These are phyloP conservation scores for Saxidomus purpurata DNA, from an alignment of 1,140 invertebrate species.

Conservation along the genomic window DNA sequence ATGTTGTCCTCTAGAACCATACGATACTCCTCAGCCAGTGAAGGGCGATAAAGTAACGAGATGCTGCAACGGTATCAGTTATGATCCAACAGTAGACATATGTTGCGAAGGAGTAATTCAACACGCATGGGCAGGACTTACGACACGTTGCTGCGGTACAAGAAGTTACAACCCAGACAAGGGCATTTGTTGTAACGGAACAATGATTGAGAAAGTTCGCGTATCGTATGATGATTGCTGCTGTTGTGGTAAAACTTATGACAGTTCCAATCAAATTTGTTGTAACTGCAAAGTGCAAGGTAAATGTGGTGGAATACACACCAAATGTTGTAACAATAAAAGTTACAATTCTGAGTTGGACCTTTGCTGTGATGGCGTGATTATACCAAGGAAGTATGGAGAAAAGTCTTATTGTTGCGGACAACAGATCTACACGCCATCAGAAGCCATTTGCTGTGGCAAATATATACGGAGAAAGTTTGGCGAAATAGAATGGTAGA, in stretches of 20 bases:
- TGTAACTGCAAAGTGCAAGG: conserved; percentile 36
- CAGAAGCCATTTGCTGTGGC: conserved; percentile 55
- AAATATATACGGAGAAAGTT: conserved; percentile 61
- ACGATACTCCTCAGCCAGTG: conserved; percentile 29
- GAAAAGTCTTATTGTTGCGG: conserved; percentile 45
- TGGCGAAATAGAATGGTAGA: conserved; percentile 42
- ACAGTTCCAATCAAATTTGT: conserved; percentile 45
- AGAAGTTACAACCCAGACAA: conserved; percentile 16
- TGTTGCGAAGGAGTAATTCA: conserved; percentile 40
- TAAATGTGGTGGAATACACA: conserved; percentile 20
- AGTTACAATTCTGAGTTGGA: conserved; percentile 42
- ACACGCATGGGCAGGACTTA: background rate
- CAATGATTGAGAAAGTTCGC: background rate
- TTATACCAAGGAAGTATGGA: background rate
- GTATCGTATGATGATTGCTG: conserved; percentile 8
- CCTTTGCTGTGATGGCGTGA: conserved; percentile 48
- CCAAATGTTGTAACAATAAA: conserved; percentile 15
- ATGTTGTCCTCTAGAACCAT: conserved; percentile 45
- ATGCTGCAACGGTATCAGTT: conserved; percentile 41
- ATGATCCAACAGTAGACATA: conserved; percentile 21
- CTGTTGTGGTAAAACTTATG: conserved; percentile 13
- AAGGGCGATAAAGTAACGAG: conserved; percentile 5
- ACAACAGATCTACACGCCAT: conserved; percentile 56
- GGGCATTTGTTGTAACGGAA: conserved; percentile 35
- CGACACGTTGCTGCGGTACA: conserved; percentile 12